A percentile compares a stretch with the other conserved stretches of the same genome.
Conservation (phyloP, 2,113 vertebrate species). For the Hemicordylus capensis region DNA sequence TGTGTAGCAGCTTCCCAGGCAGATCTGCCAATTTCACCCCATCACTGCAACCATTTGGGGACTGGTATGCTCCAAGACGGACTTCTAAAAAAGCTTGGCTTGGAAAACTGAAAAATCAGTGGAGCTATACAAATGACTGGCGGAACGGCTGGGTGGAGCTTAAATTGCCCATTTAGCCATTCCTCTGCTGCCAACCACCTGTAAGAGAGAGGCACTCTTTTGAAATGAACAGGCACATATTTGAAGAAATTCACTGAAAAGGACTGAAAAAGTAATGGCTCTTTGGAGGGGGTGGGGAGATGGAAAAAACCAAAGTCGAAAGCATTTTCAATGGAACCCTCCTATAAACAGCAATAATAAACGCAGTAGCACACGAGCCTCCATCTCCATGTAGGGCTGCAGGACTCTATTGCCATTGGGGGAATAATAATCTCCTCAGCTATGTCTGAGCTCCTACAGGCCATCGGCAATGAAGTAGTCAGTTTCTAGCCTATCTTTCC, state of each 20-base stretch:
- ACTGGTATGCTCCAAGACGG: not conserved
- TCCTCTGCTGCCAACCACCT: not conserved
- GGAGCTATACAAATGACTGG: not conserved
- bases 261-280: not conserved
- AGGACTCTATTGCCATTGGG: not conserved
- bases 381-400: not conserved
- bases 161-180: not conserved
- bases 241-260: not conserved
- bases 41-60: not conserved
- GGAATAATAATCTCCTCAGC: constrained; percentile 21
- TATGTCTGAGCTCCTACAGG: not conserved
- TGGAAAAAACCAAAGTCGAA: not conserved
- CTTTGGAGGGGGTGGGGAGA: not conserved
- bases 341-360: not conserved
- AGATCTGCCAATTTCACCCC: not conserved
- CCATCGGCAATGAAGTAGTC: not conserved
- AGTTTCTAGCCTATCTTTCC: constrained; percentile 3
- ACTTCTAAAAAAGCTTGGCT: not conserved
- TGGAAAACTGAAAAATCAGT: too few species aligned
- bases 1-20: not conserved
- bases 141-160: not conserved
- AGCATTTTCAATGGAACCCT: not conserved
- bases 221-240: not conserved
- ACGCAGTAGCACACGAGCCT: not conserved
- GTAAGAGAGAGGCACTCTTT: not conserved